Evolutionary conservation across 2,797 vertebrate species (phyloP), one percentile per base, ranked within the genome.

Genomic region (Sebastes iracundus): DNA sequence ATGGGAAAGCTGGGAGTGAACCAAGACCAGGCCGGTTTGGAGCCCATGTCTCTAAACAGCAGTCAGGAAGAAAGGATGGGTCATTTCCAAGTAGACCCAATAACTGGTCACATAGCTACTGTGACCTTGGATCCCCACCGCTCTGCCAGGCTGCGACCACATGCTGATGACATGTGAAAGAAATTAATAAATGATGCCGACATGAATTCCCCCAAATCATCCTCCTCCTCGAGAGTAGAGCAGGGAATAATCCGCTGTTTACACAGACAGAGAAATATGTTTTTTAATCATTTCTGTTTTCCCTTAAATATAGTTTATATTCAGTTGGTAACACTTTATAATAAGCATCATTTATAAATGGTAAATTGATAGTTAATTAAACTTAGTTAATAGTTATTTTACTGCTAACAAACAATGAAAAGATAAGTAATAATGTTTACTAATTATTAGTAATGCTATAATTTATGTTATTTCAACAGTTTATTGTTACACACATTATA

Each of bases 121-220:
- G 83, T 96, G 77, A 96, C 95, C 88, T 87, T 95, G 87, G 88
- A 93, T 83, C 92, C 93, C 3, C 90, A 62, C 1, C 92, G 82
- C 60, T 87, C 90, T 7, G 82, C 88, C 25, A 80, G 79, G 32
- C 89, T 93, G 35, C 89, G 83, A 77, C 95, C 95, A 27, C 93
- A 96, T 23, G 94, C 95, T 23, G 95, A 96, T 73, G 95, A 95
- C 82, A 96, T 96, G 94, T 96, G 91, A 92, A 27, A 38, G 49
- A 63, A 68, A 65, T 3, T 1, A 42, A 62, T 4, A 69, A 74
- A 53, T 76, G 1, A 73, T 67, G 61, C 20, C 27, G 10, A 13
- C 23, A 32, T 60, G 53, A 87, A 69, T 77, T 74, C 67, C 58
- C 58, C 42, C 27, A 53, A 63, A 82, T 72, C 27, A 0, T 68